Base-by-base conservation (phyloP, 2,888 invertebrate species). In the Abrostola tripartita region DNA sequence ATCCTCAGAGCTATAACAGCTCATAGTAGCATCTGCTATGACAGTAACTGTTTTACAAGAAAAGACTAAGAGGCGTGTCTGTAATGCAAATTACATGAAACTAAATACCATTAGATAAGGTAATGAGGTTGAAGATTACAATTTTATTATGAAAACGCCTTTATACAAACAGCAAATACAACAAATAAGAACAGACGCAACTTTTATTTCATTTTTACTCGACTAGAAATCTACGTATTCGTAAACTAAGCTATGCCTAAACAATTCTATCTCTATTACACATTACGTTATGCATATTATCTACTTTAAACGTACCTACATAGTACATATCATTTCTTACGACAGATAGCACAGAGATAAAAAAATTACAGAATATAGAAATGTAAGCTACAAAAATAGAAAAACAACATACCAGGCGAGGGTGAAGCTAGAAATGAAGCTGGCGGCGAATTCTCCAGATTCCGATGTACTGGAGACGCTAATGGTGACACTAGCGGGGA, bases 401-500 rank as follows among this genome's bases (percentile, higher is more conserved):
- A 59, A 65, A 77, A 71, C 69, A 47, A 88, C 91, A 83, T 88
- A 94, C 94, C 90, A 78, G 92, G 91, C 76, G 90, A 87, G 64
- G 90, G 90, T 74, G 89, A 86, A 83, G 88, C 81, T 68, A 86
- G 88, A 61, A 82, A 81, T 56, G 88, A 86, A 24, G 81, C 78
- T 56, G 90, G 88, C 47, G 92, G 88, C 37, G 92, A 87, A 12
- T 88, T 82, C 52, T 84, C 84, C 36, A 82, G 79, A 49, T 85
- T 81, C 58, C 86, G 89, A 61, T 88, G 92, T 54, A 92, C 92
- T 52, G 94, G 93, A 37, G 93, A 93, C 36, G 89, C 90, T 65
- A 88, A 79, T 37, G 93, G 93, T 35, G 94, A 90, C 56, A 86
- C 84, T 37, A 92, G 85, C 50, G 91, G 91, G n/a, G 93, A 91